Evolutionary conservation across 2,797 vertebrate genomes (phyloP).

Genomic region (Pseudochaenichthys georgianus): DNA sequence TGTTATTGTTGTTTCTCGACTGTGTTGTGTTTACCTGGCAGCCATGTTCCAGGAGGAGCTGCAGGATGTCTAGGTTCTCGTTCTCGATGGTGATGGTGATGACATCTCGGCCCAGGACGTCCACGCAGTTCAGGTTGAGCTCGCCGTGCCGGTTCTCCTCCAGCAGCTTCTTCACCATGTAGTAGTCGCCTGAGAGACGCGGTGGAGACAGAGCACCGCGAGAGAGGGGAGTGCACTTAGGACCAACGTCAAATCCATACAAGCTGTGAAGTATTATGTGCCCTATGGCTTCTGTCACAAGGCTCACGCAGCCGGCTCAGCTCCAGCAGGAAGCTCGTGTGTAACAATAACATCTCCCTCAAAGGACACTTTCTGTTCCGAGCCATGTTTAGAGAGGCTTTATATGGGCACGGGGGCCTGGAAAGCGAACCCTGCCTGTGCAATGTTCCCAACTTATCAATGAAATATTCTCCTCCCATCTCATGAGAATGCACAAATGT

Average conservation of each 20-base stretch:
- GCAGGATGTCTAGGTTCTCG: slow-evolving; percentile 96
- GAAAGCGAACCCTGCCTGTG: slow-evolving; percentile 21
- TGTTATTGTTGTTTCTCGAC: neutral
- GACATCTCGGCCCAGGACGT: slow-evolving; percentile 95
- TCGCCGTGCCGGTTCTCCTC: slow-evolving; percentile 94
- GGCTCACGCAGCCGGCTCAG: slow-evolving; percentile 17
- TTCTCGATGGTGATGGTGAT: slow-evolving; percentile 98
- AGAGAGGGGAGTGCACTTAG: neutral
- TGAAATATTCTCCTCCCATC: slow-evolving; percentile 45
- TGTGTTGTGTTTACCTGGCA: slow-evolving; percentile 89
- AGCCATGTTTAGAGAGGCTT: slow-evolving; percentile 66
- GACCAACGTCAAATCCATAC: slow-evolving; percentile 1
- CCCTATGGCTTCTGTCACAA: neutral
- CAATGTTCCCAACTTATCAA: slow-evolving; percentile 59
- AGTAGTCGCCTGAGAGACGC: slow-evolving; percentile 92
- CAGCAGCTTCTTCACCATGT: slow-evolving; percentile 99
- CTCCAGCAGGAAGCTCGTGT: slow-evolving; percentile 48
- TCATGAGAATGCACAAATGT: slow-evolving; percentile 12
- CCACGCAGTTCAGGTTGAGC: slow-evolving; percentile 97
- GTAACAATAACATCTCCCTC: slow-evolving; percentile 78
- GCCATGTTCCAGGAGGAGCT: slow-evolving; percentile 95
- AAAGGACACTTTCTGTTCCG: slow-evolving; percentile 63
- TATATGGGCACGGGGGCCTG: slow-evolving; percentile 79
- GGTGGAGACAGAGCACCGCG: neutral
- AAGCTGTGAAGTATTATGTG: slow-evolving; percentile 1